Base-by-base conservation (phyloP, 2,888 invertebrate species). In the Sinotaia quadrata region DNA sequence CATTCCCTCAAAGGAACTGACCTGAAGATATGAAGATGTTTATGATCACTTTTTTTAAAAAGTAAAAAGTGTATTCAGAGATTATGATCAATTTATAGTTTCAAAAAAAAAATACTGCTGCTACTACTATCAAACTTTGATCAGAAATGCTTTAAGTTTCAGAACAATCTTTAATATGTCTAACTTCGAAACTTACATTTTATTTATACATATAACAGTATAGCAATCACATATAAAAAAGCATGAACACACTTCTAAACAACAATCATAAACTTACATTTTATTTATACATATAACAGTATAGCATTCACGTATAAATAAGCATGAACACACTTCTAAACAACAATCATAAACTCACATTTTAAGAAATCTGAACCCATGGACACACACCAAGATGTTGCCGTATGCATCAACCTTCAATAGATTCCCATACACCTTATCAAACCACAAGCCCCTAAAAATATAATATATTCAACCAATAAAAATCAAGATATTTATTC, bases 361-460 rank as follows among this genome's bases (percentile, higher is more conserved):
- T 78, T 89, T 90, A 52, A 91, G 80, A 77, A 90, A 98, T 89
- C 95, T 94, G 89, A 98, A 97, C 27, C 99, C 99, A 89, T 98
- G 98, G 58, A 96, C 95, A 89, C 97, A 97, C 54, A 97, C 95
- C 83, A 99, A 91, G 86, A 99, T 98, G 88, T 99, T 99, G 74
- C 98, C 98, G 87, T 97, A 98, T 3, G 97, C 95, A 88, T 98
- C 98, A 21, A 87, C 85, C 91, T 99, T 99, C 77, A 99, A 90
- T 74, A 99, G 90, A 89, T 98, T 99, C 59, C 99, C 99, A 86
- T 95, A 98, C 31, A 93, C 90, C 4, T 96, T 94, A 89, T 99
- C 99, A 89, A 98, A 99, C 98, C 98, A 99, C 52, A 99, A 90
- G 67, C 99, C 98, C 90, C 96, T 95, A 90, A 80, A 91, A 47